A percentile compares a stretch with the other conserved stretches of the same genome.
Evolutionary conservation across 2,888 invertebrate species (phyloP).

Genomic region (Acheta domesticus): DNA sequence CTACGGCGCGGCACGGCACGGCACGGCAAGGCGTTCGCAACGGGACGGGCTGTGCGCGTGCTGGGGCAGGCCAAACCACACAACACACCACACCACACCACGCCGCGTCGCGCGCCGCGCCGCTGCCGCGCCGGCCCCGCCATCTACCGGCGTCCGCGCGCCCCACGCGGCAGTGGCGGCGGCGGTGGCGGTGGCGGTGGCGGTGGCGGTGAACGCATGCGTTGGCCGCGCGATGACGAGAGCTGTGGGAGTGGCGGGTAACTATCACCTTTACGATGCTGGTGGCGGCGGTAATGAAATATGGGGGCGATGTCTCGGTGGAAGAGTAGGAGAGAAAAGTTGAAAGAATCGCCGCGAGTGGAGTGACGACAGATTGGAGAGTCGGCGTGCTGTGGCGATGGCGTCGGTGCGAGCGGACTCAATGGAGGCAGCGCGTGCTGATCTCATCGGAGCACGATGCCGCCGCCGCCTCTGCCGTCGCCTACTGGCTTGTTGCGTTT

Average conservation of each 20-base stretch:
- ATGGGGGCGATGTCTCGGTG: no score
- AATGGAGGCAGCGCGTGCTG: constrained; percentile 3
- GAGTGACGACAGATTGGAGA: no score
- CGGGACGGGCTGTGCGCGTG: background rate
- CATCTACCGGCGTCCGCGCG: background rate
- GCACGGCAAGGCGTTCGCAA: background rate
- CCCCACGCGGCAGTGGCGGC: background rate
- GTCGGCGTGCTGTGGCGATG: no score
- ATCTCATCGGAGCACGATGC: constrained; percentile 4
- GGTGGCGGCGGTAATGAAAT: no score
- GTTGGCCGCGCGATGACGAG: no score
- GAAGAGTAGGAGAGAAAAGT: no score
- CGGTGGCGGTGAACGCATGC: background rate
- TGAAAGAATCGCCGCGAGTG: no score
- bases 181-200: background rate
- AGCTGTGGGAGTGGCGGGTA: no score
- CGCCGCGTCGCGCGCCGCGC: background rate
- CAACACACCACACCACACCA: background rate
- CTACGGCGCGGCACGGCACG: background rate
- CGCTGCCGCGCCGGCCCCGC: constrained; percentile 1
- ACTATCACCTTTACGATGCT: no score
- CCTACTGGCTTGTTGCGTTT: background rate
- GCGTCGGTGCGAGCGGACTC: background rate
- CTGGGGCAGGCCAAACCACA: background rate
- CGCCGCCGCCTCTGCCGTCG: background rate